These are phyloP conservation scores for Loriculus beryllinus DNA, from an alignment of 2,797 vertebrate genomes.

Conservation along the genomic window DNA sequence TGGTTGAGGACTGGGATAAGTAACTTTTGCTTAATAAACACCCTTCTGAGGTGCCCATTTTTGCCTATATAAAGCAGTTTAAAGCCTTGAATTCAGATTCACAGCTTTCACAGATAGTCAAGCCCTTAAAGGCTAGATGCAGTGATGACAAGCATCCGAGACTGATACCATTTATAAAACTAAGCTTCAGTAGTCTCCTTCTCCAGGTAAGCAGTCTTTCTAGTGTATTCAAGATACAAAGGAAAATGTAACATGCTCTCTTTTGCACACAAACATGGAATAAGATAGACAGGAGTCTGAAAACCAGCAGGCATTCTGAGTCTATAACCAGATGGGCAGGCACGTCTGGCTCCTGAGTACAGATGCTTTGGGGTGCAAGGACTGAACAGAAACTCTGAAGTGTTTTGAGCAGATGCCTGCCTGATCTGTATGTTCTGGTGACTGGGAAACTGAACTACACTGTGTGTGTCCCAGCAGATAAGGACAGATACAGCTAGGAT, in stretches of 20 bases:
- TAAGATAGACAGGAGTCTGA: not conserved
- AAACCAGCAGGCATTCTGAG: not conserved
- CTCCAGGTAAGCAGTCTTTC: not conserved
- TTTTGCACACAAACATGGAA: not conserved
- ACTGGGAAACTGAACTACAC: not conserved
- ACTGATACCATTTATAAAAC: not conserved
- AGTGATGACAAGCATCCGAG: not conserved
- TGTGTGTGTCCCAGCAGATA: not conserved
- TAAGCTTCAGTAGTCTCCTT: not conserved
- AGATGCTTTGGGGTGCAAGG: not conserved
- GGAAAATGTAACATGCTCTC: not conserved
- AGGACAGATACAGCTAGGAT: not conserved
- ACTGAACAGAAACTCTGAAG: not conserved
- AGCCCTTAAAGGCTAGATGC: not conserved
- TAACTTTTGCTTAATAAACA: not conserved
- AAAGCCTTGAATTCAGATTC: not conserved
- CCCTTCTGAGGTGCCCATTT: not conserved
- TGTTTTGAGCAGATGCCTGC: not conserved
- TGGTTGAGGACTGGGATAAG: not conserved
- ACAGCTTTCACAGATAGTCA: not conserved
- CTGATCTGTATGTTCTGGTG: not conserved
- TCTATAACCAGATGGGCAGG: not conserved
- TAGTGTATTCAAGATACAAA: not conserved
- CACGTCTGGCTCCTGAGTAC: not conserved
- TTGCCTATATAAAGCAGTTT: not conserved